Base-by-base conservation (phyloP, 2,113 vertebrate genomes). In the Benitochromis conjunctus region DNA sequence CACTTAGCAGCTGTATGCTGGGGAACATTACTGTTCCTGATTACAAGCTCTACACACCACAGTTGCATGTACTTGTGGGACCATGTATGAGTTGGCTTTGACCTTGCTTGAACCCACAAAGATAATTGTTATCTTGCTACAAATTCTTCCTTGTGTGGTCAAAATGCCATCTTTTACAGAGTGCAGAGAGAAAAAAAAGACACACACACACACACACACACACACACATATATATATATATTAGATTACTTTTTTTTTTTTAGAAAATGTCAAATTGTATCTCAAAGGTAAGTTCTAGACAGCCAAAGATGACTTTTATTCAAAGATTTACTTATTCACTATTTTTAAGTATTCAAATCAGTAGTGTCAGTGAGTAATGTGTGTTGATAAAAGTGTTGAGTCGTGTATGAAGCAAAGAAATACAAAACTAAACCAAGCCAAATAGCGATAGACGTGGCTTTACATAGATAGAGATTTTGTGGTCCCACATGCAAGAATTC, bases 1-100 rank as follows among this genome's bases (percentile, higher is more conserved):
- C 94, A 94, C 81, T 94, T 91, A 95, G 94, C 94, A 94, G 95
- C 91, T 94, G 94, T 94, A 90, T 82, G 86, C 89, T 24, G 62
- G 90, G 78, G 88, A 95, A 94, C 96, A 94, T 96, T 94, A 93
- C 91, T 93, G 89, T 94, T 92, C 57, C 81, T 86, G 79, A 86
- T 88, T 29, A 62, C 56, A 69, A 58, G 80, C 41, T 41, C 48
- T 46, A 71, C 71, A 78, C 41, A 80, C 4, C 41, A 87, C 64
- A 71, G 29, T 79, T 13, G 29, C 29, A 78, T 41, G 57, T 71
- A 24, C 64, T 86, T 78, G 24, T 53, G 51, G 79, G 48, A 89
- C 55, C 16, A 55, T 62, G 54, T 34, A 18, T 24, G 24, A 82
- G 36, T 71, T 43, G 19, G 11, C 62, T 43, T 57, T 79, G 58